Percentiles rank a stretch among this genome's conserved stretches.
These are phyloP conservation scores for Nylanderia fulva DNA, from an alignment of 1,140 invertebrate genomes.

Conservation along the genomic window DNA sequence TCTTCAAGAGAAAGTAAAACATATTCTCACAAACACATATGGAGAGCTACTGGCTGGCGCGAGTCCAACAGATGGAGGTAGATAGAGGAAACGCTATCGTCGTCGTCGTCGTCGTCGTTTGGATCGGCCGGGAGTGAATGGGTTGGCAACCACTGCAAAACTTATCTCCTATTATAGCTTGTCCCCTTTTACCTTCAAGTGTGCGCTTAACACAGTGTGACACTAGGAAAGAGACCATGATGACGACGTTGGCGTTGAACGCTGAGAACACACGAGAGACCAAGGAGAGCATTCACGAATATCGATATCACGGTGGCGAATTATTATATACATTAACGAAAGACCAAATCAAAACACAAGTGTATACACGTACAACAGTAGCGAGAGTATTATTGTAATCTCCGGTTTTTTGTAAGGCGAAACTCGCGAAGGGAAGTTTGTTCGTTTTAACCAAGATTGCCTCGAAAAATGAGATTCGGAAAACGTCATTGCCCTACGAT, in stretches of 20 bases:
- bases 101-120: background rate
- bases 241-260: slow-evolving; percentile 6
- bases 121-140: background rate
- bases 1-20: background rate
- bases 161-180: background rate
- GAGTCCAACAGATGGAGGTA: slow-evolving; percentile 29
- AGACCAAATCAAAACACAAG: slow-evolving; percentile 70
- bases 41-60: slow-evolving; percentile 39
- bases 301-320: slow-evolving; percentile 55
- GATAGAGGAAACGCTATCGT: background rate
- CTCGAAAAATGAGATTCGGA: background rate
- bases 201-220: background rate
- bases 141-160: slow-evolving; percentile 11
- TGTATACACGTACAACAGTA: slow-evolving; percentile 63
- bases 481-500: slow-evolving; percentile 44
- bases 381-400: slow-evolving; percentile 44
- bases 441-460: background rate
- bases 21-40: background rate
- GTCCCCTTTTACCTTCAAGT: background rate
- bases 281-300: slow-evolving; percentile 36
- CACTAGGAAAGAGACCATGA: slow-evolving; percentile 33
- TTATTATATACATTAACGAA: slow-evolving; percentile 57
- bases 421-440: slow-evolving; percentile 27
- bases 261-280: slow-evolving; percentile 36
- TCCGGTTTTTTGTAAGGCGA: slow-evolving; percentile 48